Percentiles rank a stretch among this genome's conserved stretches.
phyloP scores from a whole-genome alignment of 2,797 vertebrate genomes.

The Sebastes hubbsi region DNA sequence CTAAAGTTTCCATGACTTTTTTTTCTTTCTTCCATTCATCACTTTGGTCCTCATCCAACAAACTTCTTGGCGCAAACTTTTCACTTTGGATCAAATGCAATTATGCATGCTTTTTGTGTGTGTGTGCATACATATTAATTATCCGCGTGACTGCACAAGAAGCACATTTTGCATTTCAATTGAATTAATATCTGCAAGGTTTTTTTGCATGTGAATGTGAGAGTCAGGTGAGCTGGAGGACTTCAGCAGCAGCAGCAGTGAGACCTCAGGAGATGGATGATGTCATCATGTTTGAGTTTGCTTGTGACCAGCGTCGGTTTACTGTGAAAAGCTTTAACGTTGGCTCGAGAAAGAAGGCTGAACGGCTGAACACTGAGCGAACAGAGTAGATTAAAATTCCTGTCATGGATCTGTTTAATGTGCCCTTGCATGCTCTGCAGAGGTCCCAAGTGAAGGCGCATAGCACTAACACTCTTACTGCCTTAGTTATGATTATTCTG shows the following conservation, averaged over 20 bases:
- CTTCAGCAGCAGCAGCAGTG: neutral
- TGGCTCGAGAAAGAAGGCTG: conserved; percentile 74
- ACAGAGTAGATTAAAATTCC: conserved; percentile 83
- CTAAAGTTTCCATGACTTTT: conserved; percentile 4
- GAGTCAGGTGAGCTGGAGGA: conserved; percentile 32
- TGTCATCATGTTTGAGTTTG: conserved; percentile 77
- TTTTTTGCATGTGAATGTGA: neutral
- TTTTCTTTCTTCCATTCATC: neutral
- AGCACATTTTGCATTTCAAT: too few relatives aligned
- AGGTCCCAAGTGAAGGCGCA: conserved; percentile 47
- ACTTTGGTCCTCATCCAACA: neutral
- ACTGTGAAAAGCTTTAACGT: conserved; percentile 79
- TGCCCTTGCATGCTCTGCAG: conserved; percentile 52
- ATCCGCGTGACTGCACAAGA: neutral
- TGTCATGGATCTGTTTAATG: conserved; percentile 77
- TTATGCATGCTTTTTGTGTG: neutral
- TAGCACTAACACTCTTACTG: conserved; percentile 45
- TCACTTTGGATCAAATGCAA: neutral
- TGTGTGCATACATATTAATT: neutral
- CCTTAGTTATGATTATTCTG: conserved; percentile 38
- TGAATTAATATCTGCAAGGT: neutral
- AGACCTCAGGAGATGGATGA: conserved; percentile 52
- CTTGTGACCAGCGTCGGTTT: conserved; percentile 76
- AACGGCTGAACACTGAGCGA: conserved; percentile 66
- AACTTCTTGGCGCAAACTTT: neutral